These are phyloP conservation scores for Amyelois transitella DNA, from an alignment of 1,140 invertebrate genomes.

Conservation along the genomic window DNA sequence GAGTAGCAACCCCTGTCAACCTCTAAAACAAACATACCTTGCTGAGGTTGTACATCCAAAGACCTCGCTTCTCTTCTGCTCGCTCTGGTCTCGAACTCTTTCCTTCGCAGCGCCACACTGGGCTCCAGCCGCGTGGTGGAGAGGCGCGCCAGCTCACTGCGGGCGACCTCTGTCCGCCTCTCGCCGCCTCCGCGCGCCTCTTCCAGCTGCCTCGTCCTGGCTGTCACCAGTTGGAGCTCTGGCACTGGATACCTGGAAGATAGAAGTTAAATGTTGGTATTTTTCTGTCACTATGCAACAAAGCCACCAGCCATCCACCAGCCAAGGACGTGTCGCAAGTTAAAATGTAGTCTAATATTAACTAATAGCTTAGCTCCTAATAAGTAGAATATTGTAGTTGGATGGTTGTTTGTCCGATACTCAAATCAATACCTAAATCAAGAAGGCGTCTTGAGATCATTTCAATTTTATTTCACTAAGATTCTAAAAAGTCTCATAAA, in stretches of 20 bases:
- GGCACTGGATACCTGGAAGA: constrained; percentile 72
- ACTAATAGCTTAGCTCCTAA: too few species aligned
- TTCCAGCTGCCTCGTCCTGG: constrained; percentile 84
- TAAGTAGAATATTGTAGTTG: too few species aligned
- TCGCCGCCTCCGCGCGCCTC: constrained; percentile 73
- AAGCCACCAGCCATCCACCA: too few species aligned
- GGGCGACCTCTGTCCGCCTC: constrained; percentile 80
- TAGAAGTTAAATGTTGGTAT: too few species aligned
- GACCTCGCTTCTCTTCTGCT: constrained; percentile 58
- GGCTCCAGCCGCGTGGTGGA: constrained; percentile 81
- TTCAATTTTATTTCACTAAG: too few species aligned
- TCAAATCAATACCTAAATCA: too few species aligned
- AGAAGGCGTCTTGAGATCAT: too few species aligned
- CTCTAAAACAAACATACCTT: constrained; percentile 51
- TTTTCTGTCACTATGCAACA: too few species aligned
- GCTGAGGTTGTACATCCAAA: constrained; percentile 64
- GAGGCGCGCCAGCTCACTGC: constrained; percentile 83
- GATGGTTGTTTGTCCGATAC: too few species aligned
- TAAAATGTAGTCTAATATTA: too few species aligned
- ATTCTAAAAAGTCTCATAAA: background rate
- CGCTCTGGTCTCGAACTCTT: constrained; percentile 81
- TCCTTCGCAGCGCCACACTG: constrained; percentile 82
- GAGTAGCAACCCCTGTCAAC: too few species aligned
- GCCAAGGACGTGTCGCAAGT: too few species aligned
- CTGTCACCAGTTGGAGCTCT: constrained; percentile 79